phyloP scores from a whole-genome alignment of 1,140 invertebrate genomes.

The Phenacoccus solenopsis region DNA sequence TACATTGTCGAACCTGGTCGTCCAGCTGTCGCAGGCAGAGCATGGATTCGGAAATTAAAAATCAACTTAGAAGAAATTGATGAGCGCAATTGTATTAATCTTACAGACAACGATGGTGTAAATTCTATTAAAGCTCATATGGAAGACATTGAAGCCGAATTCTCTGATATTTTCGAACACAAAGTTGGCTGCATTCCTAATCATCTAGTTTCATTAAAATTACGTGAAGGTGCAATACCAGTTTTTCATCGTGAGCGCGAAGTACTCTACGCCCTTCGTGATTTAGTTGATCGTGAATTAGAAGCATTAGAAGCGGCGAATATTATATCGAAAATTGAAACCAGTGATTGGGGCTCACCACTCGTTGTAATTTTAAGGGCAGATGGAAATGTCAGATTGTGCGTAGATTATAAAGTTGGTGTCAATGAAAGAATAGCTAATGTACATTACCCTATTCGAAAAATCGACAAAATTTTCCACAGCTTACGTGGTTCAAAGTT shows the following conservation, averaged over 20 bases:
- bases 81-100: no score
- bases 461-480: not conserved
- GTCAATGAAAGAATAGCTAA: constrained; percentile 1
- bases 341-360: constrained; percentile 5
- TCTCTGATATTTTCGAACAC: not conserved
- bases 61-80: constrained; percentile 18
- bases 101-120: not conserved
- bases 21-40: not conserved
- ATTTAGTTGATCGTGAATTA: constrained; percentile 5
- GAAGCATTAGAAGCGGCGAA: not conserved
- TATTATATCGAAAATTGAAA: constrained; percentile 1
- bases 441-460: not conserved
- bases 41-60: constrained; percentile 23
- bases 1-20: not conserved
- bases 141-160: not conserved
- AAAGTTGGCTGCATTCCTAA: not conserved
- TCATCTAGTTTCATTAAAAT: not conserved
- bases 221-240: constrained; percentile 11
- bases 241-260: not conserved
- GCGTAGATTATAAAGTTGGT: constrained; percentile 13
- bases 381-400: constrained; percentile 11
- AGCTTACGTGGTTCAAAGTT: not conserved
- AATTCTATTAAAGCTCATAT: not conserved
- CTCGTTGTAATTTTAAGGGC: constrained; percentile 7
- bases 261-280: not conserved